Conservation (phyloP, 2,888 invertebrate species). For the Opisthograptis luteolata region DNA sequence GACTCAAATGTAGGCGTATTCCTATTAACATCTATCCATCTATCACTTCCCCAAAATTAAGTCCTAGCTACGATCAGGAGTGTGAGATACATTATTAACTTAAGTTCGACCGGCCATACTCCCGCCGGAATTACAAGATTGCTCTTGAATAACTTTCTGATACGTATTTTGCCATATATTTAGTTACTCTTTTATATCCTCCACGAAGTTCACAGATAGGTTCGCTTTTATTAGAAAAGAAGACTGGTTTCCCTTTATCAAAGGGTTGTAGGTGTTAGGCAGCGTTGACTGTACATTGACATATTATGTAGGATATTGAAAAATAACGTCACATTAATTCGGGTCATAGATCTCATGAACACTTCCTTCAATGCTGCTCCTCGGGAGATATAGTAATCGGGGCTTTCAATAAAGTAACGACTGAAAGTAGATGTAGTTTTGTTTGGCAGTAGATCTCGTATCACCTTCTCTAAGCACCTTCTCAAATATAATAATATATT, state of each 20-base stretch:
- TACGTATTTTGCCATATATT: not conserved
- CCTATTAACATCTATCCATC: too few species aligned
- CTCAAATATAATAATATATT: too few species aligned
- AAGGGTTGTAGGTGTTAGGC: too few species aligned
- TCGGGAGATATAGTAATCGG: not conserved
- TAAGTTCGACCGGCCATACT: constrained; percentile 12
- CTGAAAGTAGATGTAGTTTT: too few species aligned
- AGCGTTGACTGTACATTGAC: not conserved
- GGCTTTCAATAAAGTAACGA: not conserved
- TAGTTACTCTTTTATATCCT: too few species aligned
- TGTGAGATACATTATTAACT: constrained; percentile 20
- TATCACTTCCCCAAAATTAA: not conserved
- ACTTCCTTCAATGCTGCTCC: not conserved
- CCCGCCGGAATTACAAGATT: not conserved
- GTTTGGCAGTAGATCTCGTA: too few species aligned
- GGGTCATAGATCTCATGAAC: not conserved
- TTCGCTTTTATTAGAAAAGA: too few species aligned
- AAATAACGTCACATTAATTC: not conserved
- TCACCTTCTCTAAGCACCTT: too few species aligned
- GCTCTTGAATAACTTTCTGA: not conserved
- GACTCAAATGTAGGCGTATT: too few species aligned
- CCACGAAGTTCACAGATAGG: too few species aligned
- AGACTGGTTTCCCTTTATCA: too few species aligned
- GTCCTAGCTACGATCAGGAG: not conserved
- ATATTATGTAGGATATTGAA: not conserved